These are phyloP conservation scores for Hipparchia semele DNA, from an alignment of 2,888 invertebrate species.

Conservation along the genomic window DNA sequence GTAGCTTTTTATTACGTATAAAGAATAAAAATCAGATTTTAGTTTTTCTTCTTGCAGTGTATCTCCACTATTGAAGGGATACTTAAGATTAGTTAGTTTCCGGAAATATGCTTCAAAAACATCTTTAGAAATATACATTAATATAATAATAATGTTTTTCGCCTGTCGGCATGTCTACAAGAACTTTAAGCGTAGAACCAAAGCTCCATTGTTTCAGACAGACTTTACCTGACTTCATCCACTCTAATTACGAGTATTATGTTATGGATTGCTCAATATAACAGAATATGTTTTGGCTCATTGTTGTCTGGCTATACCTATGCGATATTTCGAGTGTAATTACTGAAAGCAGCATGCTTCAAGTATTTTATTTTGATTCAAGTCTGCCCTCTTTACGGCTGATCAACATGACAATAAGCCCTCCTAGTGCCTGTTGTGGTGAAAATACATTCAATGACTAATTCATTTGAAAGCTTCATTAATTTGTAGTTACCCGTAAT, in stretches of 20 bases:
- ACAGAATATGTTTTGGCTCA: neutral
- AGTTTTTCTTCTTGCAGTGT: no score
- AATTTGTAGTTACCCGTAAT: no score
- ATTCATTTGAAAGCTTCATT: no score
- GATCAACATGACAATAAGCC: neutral
- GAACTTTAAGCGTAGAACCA: neutral
- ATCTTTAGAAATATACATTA: no score
- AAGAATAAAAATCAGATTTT: no score
- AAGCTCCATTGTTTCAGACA: constrained; percentile 15
- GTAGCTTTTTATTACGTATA: no score
- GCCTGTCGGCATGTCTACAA: neutral
- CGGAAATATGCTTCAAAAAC: no score
- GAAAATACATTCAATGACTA: no score
- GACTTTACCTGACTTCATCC: constrained; percentile 17
- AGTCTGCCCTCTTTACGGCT: neutral
- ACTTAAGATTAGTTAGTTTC: no score
- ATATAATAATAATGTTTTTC: neutral
- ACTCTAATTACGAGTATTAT: constrained; percentile 13
- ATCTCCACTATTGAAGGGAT: no score
- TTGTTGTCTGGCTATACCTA: constrained; percentile 4
- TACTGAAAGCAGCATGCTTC: constrained; percentile 11
- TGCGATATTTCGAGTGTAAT: neutral
- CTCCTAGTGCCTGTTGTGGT: no score
- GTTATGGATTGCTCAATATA: constrained; percentile 3
- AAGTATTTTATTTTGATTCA: neutral